Conservation (phyloP, 2,888 invertebrate genomes). For the Dryobota labecula region DNA sequence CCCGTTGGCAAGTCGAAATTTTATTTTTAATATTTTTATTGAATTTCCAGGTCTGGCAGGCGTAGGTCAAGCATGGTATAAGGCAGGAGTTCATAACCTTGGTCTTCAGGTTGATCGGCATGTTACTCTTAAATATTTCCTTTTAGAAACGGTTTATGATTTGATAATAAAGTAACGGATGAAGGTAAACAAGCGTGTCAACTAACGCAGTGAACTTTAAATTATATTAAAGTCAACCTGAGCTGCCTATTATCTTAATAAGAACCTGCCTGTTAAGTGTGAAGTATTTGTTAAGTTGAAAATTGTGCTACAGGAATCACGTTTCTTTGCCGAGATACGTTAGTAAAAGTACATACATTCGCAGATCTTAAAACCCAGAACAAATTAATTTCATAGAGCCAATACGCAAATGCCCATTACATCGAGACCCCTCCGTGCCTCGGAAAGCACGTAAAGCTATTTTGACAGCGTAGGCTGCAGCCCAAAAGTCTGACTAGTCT, state of each 20-base stretch:
- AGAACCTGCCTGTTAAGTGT: slow-evolving; percentile 13
- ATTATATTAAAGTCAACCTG: slow-evolving; percentile 40
- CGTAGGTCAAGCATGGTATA: no score
- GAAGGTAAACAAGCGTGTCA: slow-evolving; percentile 30
- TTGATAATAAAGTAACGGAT: not conserved
- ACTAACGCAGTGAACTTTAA: slow-evolving; percentile 33
- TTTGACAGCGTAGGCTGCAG: not conserved
- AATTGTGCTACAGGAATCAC: not conserved
- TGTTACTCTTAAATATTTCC: no score
- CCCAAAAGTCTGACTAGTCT: no score
- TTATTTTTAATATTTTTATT: no score
- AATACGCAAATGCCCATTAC: not conserved
- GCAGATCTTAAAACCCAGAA: not conserved
- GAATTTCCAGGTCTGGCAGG: no score
- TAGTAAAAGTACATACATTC: not conserved
- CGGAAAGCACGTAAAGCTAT: not conserved
- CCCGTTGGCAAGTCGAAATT: no score
- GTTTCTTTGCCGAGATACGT: not conserved
- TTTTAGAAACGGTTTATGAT: not conserved
- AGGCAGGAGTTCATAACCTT: no score
- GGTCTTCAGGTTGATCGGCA: no score
- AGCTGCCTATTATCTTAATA: slow-evolving; percentile 35
- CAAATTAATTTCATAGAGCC: not conserved
- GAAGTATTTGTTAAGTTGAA: slow-evolving; percentile 7
- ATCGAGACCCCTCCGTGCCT: not conserved